phyloP scores from a whole-genome alignment of 2,113 vertebrate genomes.

The Potamarius usumacintae region DNA sequence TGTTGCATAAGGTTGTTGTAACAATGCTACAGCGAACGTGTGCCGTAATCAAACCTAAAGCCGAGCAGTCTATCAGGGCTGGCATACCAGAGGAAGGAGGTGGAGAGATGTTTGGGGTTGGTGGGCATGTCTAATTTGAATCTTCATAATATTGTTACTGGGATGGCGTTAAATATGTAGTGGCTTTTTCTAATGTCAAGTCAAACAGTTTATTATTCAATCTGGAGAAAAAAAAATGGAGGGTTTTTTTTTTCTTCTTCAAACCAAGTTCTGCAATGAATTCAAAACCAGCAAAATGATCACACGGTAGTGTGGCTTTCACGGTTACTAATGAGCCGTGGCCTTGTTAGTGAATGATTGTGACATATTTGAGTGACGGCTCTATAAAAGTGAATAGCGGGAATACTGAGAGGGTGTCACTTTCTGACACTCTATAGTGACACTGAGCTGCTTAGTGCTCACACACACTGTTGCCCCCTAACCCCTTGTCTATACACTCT shows the following conservation, averaged over 20 bases:
- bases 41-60: too few species aligned
- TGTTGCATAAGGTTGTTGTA: too few species aligned
- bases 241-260: background rate
- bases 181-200: background rate
- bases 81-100: background rate
- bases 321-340: background rate
- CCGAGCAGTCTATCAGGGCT: background rate
- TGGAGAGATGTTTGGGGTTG: background rate
- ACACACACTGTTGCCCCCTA: conserved; percentile 33
- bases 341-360: conserved; percentile 18
- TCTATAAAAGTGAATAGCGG: conserved; percentile 43
- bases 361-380: conserved; percentile 48
- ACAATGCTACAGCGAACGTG: too few species aligned
- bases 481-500: conserved; percentile 34
- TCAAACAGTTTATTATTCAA: background rate
- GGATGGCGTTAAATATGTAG: background rate
- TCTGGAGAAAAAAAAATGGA: background rate
- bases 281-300: background rate
- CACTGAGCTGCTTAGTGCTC: conserved; percentile 37
- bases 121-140: background rate
- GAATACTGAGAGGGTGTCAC: conserved; percentile 41
- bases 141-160: background rate
- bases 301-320: background rate
- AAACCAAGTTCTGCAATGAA: background rate
- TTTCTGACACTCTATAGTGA: conserved; percentile 43